Evolutionary conservation across 2,888 invertebrate genomes (phyloP).

Genomic region (Peribatodes rhomboidaria): DNA sequence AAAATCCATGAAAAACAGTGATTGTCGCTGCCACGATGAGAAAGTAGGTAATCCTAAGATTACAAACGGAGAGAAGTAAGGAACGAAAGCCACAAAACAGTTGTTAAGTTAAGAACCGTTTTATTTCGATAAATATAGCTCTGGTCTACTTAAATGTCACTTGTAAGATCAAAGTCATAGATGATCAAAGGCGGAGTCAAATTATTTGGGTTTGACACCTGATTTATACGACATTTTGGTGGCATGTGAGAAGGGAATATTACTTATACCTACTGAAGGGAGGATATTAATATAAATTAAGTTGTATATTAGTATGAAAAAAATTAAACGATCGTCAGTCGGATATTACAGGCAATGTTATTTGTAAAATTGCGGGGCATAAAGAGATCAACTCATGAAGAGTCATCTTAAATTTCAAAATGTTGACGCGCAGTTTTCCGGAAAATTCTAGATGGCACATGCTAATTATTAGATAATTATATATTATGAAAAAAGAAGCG

Average conservation of each 20-base stretch:
- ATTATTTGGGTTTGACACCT: slow-evolving; percentile 3
- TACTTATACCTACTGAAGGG: background rate
- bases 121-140: slow-evolving; percentile 6
- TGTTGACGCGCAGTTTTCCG: no score
- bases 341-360: background rate
- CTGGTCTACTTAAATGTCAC: background rate
- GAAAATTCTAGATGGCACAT: no score
- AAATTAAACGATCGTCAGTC: background rate
- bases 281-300: background rate
- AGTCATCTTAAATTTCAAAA: no score
- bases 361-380: no score
- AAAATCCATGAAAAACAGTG: background rate
- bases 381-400: no score
- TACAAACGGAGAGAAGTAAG: background rate
- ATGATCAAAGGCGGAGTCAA: slow-evolving; percentile 9
- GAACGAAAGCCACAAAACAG: slow-evolving; percentile 7
- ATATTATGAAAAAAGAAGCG: no score
- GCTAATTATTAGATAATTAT: no score
- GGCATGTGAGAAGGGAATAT: background rate
- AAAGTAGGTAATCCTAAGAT: slow-evolving; percentile 35
- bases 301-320: background rate
- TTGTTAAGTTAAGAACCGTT: background rate
- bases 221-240: background rate
- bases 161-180: slow-evolving; percentile 1
- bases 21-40: background rate